Evolutionary conservation across 2,888 invertebrate genomes (phyloP).

Genomic region (Blomia tropicalis): DNA sequence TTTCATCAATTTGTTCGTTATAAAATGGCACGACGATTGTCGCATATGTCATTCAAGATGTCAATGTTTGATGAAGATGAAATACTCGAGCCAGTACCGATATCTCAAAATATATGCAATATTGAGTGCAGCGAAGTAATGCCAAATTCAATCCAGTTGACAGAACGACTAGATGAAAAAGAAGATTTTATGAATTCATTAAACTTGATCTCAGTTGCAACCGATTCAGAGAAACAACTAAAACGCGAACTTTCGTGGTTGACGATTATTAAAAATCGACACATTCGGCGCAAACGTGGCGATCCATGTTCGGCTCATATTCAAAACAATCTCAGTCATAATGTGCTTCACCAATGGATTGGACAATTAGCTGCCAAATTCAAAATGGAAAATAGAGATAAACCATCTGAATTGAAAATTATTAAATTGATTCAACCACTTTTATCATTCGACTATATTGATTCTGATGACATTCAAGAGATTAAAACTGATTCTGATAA

Average conservation of each 20-base stretch:
- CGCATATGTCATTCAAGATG: neutral
- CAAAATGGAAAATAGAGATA: neutral
- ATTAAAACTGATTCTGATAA: neutral
- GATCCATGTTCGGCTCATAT: neutral
- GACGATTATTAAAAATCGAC: neutral
- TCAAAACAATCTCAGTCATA: neutral
- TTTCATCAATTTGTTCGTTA: neutral
- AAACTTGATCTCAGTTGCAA: slow-evolving; percentile 18
- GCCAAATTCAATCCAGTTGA: neutral
- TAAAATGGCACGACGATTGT: neutral
- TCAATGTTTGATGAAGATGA: neutral
- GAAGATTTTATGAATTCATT: slow-evolving; percentile 23
- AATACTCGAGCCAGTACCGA: neutral
- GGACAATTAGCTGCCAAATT: neutral
- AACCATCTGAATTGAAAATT: neutral
- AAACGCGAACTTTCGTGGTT: neutral
- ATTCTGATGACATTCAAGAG: neutral
- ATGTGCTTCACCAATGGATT: neutral
- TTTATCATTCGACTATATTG: no score
- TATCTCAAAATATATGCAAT: neutral
- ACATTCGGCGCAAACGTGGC: neutral
- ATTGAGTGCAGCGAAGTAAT: neutral
- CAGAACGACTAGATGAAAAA: slow-evolving; percentile 14
- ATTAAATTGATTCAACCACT: neutral
- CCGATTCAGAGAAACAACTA: slow-evolving; percentile 18